A percentile compares a stretch with the other conserved stretches of the same genome.
Conservation (phyloP, 2,888 invertebrate species). For the Andrena marginata region DNA sequence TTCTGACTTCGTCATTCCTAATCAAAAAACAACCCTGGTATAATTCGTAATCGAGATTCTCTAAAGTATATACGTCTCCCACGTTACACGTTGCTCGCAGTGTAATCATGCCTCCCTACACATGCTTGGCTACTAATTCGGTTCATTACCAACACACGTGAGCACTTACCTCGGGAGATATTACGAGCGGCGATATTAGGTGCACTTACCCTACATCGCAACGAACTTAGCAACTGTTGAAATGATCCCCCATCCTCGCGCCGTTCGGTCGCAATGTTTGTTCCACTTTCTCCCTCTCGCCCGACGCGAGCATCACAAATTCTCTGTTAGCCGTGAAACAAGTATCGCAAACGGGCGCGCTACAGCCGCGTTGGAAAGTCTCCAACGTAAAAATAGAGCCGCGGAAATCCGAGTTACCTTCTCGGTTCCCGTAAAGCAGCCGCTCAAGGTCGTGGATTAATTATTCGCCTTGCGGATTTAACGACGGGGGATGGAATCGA, state of each 20-base stretch:
- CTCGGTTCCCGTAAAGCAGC: constrained; percentile 10
- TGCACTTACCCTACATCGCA: no score
- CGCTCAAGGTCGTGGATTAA: constrained; percentile 63
- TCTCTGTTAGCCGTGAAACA: constrained; percentile 9
- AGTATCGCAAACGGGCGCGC: constrained; percentile 7
- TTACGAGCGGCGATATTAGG: no score
- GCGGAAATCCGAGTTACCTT: constrained; percentile 42
- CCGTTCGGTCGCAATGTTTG: constrained; percentile 19
- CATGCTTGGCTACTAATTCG: no score
- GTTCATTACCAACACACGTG: no score
- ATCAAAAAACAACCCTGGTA: no score
- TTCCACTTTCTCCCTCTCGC: constrained; percentile 26
- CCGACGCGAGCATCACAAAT: neutral
- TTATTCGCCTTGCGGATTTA: constrained; percentile 60
- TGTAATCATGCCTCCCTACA: no score
- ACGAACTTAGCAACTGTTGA: no score
- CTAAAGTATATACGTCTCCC: no score
- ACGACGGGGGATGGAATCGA: constrained; percentile 53
- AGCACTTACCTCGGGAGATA: no score
- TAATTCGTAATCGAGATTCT: no score
- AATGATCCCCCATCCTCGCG: constrained; percentile 8
- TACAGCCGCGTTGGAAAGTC: constrained; percentile 33
- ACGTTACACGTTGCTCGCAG: no score
- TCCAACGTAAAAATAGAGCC: constrained; percentile 39
- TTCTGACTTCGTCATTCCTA: no score